A percentile compares a stretch with the other conserved stretches of the same genome.
Conservation (phyloP, 2,888 invertebrate species). For the Agrochola lota region DNA sequence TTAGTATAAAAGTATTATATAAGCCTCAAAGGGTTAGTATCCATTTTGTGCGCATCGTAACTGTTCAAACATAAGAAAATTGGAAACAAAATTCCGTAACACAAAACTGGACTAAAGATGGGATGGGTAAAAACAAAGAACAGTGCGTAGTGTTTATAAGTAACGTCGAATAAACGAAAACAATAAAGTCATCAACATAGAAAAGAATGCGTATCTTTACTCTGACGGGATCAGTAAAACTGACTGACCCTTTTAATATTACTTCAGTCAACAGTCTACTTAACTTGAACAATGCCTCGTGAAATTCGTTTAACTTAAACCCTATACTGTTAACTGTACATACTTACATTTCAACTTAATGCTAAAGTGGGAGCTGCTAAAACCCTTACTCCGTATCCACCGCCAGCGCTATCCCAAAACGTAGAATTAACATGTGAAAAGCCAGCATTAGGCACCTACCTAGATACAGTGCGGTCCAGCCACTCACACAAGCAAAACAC, state of each 20-base stretch:
- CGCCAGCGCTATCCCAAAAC: constrained; percentile 46
- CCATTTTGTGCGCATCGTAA: not conserved
- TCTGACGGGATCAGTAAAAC: constrained; percentile 16
- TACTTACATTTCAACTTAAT: constrained; percentile 29
- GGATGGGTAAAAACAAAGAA: constrained; percentile 20
- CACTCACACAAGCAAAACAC: constrained; percentile 65
- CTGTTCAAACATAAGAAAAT: not conserved
- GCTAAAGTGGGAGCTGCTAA: constrained; percentile 19
- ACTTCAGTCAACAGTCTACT: constrained; percentile 16
- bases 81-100: constrained; percentile 7
- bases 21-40: not conserved
- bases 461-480: constrained; percentile 57
- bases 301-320: constrained; percentile 35
- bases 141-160: constrained; percentile 23
- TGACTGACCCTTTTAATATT: constrained; percentile 17
- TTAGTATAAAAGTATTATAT: not conserved
- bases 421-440: constrained; percentile 65
- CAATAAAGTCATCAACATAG: constrained; percentile 45
- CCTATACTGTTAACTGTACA: constrained; percentile 13
- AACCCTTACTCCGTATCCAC: constrained; percentile 31
- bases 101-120: not conserved
- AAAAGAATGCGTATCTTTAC: constrained; percentile 32
- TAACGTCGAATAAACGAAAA: constrained; percentile 46
- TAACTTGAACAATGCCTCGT: not conserved
- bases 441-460: constrained; percentile 56